Conservation (phyloP, 1,140 invertebrate species). For the Andrena cerasifolii region DNA sequence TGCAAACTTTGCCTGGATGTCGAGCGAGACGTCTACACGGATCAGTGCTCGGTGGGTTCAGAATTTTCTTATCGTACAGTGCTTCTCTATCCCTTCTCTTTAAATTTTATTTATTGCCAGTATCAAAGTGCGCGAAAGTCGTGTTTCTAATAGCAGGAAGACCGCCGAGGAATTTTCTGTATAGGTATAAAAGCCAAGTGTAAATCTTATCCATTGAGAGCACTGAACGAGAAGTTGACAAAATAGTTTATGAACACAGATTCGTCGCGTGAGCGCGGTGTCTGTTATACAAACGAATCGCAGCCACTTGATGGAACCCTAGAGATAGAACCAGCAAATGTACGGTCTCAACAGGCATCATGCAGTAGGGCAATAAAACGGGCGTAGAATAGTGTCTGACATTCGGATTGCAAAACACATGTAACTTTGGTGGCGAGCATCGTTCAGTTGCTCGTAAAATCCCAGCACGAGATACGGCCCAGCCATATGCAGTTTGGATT, state of each 20-base stretch:
- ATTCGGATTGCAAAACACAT: constrained; percentile 50
- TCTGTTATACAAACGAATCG: background rate
- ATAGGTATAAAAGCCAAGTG: no score
- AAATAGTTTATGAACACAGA: background rate
- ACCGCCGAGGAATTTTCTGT: no score
- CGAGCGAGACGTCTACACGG: constrained; percentile 3
- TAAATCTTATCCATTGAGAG: no score
- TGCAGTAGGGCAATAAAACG: constrained; percentile 29
- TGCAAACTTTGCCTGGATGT: constrained; percentile 11
- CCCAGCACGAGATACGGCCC: background rate
- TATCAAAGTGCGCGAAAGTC: no score
- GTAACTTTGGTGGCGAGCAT: constrained; percentile 48
- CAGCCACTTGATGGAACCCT: background rate
- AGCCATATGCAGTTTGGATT: constrained; percentile 8
- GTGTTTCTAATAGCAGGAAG: no score
- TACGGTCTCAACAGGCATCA: constrained; percentile 19
- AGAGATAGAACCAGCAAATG: constrained; percentile 19
- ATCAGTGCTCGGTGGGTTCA: background rate
- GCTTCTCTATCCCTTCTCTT: no score
- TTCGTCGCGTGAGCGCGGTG: background rate
- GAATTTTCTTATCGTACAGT: background rate
- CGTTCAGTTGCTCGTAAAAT: constrained; percentile 53
- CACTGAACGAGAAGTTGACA: no score
- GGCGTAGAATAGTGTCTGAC: constrained; percentile 43
- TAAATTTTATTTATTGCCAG: no score